Evolutionary conservation across 2,113 vertebrate genomes (phyloP).

Genomic region (Peromyscus polionotus): DNA sequence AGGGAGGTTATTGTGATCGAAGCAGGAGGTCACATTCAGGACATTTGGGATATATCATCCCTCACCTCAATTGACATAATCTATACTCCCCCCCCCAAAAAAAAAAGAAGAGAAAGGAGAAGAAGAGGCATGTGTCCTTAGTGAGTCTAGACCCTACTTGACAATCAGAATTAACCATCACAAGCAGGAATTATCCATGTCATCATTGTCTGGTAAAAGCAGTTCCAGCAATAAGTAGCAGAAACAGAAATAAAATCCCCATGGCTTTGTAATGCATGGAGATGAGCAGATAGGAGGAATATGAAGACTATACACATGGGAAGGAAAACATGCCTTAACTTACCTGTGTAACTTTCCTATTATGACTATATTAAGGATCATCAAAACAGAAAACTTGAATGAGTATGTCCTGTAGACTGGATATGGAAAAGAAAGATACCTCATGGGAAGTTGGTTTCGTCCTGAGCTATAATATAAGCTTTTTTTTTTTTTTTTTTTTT

Average conservation of each 20-base stretch:
- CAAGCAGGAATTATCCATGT: background rate
- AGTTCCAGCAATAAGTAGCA: background rate
- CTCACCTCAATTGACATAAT: background rate
- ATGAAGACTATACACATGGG: background rate
- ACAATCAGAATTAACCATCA: background rate
- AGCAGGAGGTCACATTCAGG: background rate
- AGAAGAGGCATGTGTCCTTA: too few species aligned
- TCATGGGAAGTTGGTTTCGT: background rate
- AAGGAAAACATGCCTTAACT: background rate
- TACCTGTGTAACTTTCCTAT: background rate
- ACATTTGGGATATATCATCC: background rate
- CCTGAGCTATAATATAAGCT: too few species aligned
- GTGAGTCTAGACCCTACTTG: background rate
- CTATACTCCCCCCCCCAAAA: accelerated
- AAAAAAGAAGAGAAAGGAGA: background rate
- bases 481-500: background rate
- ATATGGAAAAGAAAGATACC: background rate
- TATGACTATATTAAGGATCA: background rate
- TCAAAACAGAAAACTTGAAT: background rate
- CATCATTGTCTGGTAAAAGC: background rate
- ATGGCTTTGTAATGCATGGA: background rate
- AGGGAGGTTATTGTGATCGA: background rate
- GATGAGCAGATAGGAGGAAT: background rate
- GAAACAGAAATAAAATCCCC: background rate
- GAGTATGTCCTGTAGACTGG: background rate